Percentiles rank a stretch among this genome's conserved stretches.
Evolutionary conservation across 2,888 invertebrate genomes (phyloP).

Genomic region (Pegoplata infirma): DNA sequence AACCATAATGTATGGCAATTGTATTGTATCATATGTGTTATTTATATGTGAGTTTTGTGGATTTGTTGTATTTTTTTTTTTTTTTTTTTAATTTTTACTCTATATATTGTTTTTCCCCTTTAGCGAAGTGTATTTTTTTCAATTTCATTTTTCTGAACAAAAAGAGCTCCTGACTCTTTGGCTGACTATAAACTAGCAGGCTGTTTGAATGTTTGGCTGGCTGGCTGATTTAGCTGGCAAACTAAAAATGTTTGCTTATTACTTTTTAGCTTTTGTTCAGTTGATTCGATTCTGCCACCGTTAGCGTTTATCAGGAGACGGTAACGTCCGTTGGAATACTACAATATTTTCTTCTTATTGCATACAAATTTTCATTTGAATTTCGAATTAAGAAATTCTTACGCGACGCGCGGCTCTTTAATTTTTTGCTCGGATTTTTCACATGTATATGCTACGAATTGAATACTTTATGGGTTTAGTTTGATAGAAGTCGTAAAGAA

Average conservation of each 20-base stretch:
- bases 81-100: conserved; percentile 36
- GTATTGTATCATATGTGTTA: conserved; percentile 49
- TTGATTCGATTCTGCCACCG: conserved; percentile 50
- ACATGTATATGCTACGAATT: conserved; percentile 79
- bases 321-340: conserved; percentile 38
- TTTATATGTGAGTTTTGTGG: conserved; percentile 57
- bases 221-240: conserved; percentile 23
- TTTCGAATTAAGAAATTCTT: conserved; percentile 53
- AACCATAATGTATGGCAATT: conserved; percentile 36
- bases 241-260: conserved; percentile 50
- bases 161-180: conserved; percentile 50
- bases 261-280: conserved; percentile 45
- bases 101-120: conserved; percentile 49
- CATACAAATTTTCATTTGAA: conserved; percentile 51
- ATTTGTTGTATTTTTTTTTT: conserved; percentile 48
- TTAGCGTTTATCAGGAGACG: conserved; percentile 45
- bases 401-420: conserved; percentile 56
- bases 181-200: conserved; percentile 30
- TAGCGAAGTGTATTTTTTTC: conserved; percentile 20
- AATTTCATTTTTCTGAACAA: conserved; percentile 33
- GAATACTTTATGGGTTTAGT: conserved; percentile 80
- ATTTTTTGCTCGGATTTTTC: conserved; percentile 78
- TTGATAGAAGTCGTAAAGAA: conserved; percentile 80
- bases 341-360: conserved; percentile 49
- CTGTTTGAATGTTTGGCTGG: neutral